Evolutionary conservation across 2,797 vertebrate genomes (phyloP), one percentile per base, ranked within the genome.

Genomic region (Acanthornis magna): DNA sequence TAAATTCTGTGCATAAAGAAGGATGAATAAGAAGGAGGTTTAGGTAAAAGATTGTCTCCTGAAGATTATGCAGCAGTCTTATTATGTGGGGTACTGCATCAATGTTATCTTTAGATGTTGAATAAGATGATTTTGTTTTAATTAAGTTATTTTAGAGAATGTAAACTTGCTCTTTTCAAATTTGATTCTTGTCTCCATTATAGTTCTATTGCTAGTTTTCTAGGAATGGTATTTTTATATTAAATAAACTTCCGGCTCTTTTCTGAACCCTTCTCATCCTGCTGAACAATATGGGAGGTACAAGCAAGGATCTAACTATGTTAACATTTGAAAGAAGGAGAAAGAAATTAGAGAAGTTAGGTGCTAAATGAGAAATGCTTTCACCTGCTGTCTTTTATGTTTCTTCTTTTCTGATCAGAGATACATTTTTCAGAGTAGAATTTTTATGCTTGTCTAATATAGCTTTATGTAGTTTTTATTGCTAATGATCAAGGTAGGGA

Each of bases 1-100:
- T 85, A 93, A 76, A 96, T 96, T 95, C 68, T 79, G 16, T 30
- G 32, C 23, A 21, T 80, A 73, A 90, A 78, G 71, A 62, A 88
- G 43, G 54, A 83, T 51, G 34, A 42, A 88, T 63, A 53, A 85
- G 63, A 45, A 45, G 5, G 7, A 6, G 6, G 47, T 63, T 79
- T 57, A 54, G 50, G 67, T 73, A 55, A 42, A 85, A 75, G 29
- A 63, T 90, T 66, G 48, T 74, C 32, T 29, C 23, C 25, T 79
- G 32, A 86, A 93, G n/a, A 79, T 79, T 84, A 66, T 27, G 13
- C 16, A 83, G 53, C 42, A 88, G 57, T 29, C 43, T 86, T 68
- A 57, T 80, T 84, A 45, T 45, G 25, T 25, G 38, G 50, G 9
- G 11, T 38, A 40, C 19, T 61, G 26, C 30, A 22, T 91, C 47